Conservation (phyloP, 2,888 invertebrate species). For the Lamellibrachia columna region DNA sequence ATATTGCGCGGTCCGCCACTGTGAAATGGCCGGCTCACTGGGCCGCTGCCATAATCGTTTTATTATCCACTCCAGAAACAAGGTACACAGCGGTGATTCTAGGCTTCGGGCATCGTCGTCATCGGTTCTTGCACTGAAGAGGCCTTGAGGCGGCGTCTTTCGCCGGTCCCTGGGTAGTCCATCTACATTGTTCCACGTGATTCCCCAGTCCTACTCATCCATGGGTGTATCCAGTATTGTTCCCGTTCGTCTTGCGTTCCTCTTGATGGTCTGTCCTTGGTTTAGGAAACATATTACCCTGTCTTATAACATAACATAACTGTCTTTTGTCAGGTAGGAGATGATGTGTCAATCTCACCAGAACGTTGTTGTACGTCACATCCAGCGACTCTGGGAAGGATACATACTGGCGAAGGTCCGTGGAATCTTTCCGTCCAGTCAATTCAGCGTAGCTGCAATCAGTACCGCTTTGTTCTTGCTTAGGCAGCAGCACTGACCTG, state of each 20-base stretch:
- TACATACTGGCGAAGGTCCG: too few species aligned
- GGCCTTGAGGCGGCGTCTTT: background rate
- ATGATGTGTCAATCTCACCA: too few species aligned
- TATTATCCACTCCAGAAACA: background rate
- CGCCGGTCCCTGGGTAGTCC: background rate
- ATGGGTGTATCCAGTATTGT: background rate
- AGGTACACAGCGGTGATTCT: background rate
- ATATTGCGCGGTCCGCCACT: background rate
- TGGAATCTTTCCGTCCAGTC: too few species aligned
- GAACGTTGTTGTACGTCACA: too few species aligned
- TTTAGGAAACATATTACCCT: too few species aligned
- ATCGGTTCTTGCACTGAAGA: background rate
- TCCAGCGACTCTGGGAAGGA: too few species aligned
- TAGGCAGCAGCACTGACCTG: too few species aligned
- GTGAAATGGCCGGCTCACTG: background rate
- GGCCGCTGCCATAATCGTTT: background rate
- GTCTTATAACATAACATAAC: too few species aligned
- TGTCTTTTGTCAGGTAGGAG: too few species aligned
- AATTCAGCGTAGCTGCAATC: too few species aligned
- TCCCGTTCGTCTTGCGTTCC: background rate
- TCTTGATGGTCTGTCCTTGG: background rate
- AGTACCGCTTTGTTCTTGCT: too few species aligned
- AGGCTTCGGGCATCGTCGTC: background rate
- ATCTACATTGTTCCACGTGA: background rate
- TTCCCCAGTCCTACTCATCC: background rate